Percentiles rank a stretch among this genome's conserved stretches.
Conservation (phyloP, 2,888 invertebrate species). For the Allacma fusca region DNA sequence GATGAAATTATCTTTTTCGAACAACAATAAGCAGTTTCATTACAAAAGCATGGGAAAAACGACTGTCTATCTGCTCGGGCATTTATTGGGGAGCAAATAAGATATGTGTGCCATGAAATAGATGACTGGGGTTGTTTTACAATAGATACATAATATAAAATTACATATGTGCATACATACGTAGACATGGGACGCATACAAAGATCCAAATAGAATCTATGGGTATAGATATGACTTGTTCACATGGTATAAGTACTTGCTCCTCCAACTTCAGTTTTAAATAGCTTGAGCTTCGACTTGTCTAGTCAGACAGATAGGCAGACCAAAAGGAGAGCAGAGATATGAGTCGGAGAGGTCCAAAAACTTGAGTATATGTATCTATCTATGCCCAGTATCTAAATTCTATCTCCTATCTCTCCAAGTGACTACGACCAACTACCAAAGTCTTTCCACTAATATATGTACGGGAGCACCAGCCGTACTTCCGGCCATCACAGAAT, state of each 20-base stretch:
- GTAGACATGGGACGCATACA: no score
- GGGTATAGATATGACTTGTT: no score
- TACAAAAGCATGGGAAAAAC: conserved; percentile 29
- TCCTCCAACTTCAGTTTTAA: no score
- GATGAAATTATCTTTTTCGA: not conserved
- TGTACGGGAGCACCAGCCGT: conserved; percentile 61
- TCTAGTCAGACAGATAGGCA: no score
- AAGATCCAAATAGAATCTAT: not conserved
- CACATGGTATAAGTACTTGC: no score
- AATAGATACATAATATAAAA: no score
- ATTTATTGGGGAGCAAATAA: conserved; percentile 54
- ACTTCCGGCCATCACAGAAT: conserved; percentile 61
- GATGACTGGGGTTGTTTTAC: no score
- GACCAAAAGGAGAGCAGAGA: not conserved
- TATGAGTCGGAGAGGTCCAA: not conserved
- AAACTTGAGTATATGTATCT: not conserved
- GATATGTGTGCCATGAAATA: conserved; percentile 49
- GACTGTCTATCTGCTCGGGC: conserved; percentile 40
- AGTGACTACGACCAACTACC: not conserved
- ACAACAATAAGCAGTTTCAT: conserved; percentile 13
- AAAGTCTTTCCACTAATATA: conserved; percentile 45
- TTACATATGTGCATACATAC: no score
- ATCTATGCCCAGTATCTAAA: conserved; percentile 28
- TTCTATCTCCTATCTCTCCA: conserved; percentile 32
- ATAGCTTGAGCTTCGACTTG: no score